Conservation (phyloP, 2,113 vertebrate genomes). For the Embiotoca jacksoni region DNA sequence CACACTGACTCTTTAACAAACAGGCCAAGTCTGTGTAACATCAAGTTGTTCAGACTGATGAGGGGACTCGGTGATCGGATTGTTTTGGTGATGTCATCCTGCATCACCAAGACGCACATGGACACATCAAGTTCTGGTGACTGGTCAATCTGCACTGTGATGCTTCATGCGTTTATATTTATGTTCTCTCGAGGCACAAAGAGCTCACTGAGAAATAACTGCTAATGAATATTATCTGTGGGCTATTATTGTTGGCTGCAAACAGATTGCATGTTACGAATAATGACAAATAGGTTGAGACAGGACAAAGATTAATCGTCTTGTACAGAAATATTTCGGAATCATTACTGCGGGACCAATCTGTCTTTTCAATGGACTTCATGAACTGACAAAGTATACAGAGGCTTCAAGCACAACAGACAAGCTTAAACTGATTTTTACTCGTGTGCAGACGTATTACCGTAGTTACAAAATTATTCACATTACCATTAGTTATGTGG, state of each 20-base stretch:
- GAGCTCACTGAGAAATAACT: neutral
- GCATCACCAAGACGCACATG: neutral
- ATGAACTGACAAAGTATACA: neutral
- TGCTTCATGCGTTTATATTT: no score
- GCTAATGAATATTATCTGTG: neutral
- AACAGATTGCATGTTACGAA: neutral
- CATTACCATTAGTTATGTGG: neutral
- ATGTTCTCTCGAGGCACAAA: neutral
- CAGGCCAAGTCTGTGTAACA: neutral
- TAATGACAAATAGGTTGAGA: neutral
- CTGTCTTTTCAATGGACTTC: neutral
- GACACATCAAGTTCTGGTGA: constrained; percentile 7
- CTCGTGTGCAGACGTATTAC: neutral
- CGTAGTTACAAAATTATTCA: neutral
- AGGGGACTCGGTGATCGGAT: neutral
- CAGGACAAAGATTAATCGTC: neutral
- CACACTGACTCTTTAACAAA: neutral
- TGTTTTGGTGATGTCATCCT: constrained; percentile 12
- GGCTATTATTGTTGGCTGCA: neutral
- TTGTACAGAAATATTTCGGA: neutral
- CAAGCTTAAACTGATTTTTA: neutral
- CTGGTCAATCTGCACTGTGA: neutral
- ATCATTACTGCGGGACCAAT: neutral
- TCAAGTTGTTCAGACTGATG: neutral
- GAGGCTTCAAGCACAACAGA: neutral